Conservation (phyloP, 2,113 vertebrate species). For the Tachysurus fulvidraco region DNA sequence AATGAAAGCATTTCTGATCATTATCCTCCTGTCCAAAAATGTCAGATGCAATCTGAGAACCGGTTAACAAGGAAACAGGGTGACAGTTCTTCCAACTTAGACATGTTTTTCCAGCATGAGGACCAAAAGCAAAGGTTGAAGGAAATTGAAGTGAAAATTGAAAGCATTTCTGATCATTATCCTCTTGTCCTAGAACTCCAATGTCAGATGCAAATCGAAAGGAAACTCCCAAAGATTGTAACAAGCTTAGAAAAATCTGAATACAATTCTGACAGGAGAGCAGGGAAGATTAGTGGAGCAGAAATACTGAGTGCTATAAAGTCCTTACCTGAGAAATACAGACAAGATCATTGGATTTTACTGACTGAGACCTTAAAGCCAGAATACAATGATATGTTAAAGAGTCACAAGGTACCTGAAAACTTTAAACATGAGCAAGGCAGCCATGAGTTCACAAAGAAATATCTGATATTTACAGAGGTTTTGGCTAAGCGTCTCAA, state of each 20-base stretch:
- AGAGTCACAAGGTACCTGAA: neutral
- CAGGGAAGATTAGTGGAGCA: conserved; percentile 37
- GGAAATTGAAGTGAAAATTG: no score
- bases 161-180: no score
- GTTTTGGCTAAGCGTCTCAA: neutral
- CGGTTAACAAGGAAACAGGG: no score
- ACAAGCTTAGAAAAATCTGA: neutral
- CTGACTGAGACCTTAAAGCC: conserved; percentile 12
- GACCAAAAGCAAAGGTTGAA: no score
- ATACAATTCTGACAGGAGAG: neutral
- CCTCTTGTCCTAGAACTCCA: no score
- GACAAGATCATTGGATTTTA: neutral
- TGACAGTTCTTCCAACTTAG: no score
- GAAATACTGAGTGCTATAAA: conserved; percentile 42
- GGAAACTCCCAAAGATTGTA: no score
- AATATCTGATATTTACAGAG: neutral
- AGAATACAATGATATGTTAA: neutral
- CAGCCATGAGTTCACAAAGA: neutral
- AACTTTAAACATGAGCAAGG: neutral
- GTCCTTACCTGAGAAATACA: neutral
- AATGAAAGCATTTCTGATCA: no score
- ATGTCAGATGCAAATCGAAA: no score
- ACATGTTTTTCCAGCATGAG: no score
- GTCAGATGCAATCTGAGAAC: no score
- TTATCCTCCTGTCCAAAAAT: no score